phyloP scores from a whole-genome alignment of 2,797 vertebrate species.

The Hippocampus kuda region DNA sequence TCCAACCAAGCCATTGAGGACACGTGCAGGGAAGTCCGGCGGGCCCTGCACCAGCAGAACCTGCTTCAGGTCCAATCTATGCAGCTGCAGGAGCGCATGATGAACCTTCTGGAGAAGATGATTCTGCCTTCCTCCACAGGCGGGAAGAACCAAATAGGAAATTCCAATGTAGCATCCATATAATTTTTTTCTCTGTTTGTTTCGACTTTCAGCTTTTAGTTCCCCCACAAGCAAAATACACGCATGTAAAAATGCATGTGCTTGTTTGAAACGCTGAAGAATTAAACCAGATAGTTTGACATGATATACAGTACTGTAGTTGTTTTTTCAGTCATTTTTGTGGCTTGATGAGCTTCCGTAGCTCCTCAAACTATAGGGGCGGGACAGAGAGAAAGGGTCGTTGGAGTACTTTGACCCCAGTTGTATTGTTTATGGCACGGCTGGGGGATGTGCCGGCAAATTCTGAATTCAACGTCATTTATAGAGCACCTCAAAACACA shows the following conservation, averaged over 20 bases:
- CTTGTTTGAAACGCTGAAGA: neutral
- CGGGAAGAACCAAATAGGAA: neutral
- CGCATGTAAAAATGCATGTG: neutral
- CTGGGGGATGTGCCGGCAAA: neutral
- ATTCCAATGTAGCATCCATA: neutral
- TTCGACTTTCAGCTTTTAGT: too few relatives aligned
- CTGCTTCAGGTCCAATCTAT: conserved; percentile 92
- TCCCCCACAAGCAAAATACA: neutral
- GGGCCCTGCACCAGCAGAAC: conserved; percentile 92
- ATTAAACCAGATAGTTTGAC: conserved; percentile 3
- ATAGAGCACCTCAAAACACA: too few relatives aligned
- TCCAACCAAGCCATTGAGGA: conserved; percentile 87
- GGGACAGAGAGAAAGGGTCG: neutral
- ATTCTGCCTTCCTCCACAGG: conserved; percentile 57
- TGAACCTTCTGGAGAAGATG: conserved; percentile 95
- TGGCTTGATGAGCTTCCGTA: neutral
- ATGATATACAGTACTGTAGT: neutral
- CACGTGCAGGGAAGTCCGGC: conserved; percentile 85
- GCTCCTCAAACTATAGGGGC: neutral
- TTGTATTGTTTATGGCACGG: neutral
- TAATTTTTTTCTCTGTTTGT: neutral
- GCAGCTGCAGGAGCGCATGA: conserved; percentile 95
- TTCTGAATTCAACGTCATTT: neutral
- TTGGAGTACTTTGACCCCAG: neutral
- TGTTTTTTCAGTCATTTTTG: neutral